Conservation (phyloP, 1,140 invertebrate species). For the Dreissena rostriformis region DNA sequence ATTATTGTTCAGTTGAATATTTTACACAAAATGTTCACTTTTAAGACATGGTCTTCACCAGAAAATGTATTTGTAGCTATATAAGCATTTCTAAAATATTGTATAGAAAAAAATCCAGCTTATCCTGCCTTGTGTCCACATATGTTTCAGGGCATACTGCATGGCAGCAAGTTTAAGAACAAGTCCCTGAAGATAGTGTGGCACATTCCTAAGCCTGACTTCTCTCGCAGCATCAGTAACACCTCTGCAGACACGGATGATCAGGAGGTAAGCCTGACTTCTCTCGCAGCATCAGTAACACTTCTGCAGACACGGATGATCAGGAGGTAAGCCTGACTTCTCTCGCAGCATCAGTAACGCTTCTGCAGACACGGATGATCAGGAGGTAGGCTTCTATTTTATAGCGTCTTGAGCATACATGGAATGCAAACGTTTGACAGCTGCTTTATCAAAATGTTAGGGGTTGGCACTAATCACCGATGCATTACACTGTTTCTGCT, state of each 20-base stretch:
- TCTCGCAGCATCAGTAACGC: slow-evolving; percentile 59
- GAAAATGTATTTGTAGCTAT: not conserved
- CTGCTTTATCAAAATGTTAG: too few relatives aligned
- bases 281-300: slow-evolving; percentile 59
- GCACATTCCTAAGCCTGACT: slow-evolving; percentile 75
- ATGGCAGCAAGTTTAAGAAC: slow-evolving; percentile 81
- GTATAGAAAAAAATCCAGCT: not conserved
- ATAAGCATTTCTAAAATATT: not conserved
- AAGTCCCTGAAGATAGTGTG: slow-evolving; percentile 79
- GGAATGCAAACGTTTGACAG: too few relatives aligned
- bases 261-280: slow-evolving; percentile 66
- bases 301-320: slow-evolving; percentile 58
- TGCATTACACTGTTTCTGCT: too few relatives aligned
- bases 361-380: slow-evolving; percentile 61
- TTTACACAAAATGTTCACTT: too few relatives aligned
- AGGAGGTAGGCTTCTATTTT: slow-evolving; percentile 53
- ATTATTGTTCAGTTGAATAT: too few relatives aligned
- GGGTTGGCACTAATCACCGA: too few relatives aligned
- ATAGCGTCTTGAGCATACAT: too few relatives aligned
- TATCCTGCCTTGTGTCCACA: not conserved
- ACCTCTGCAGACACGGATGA: slow-evolving; percentile 58
- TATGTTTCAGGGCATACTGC: slow-evolving; percentile 74
- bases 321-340: slow-evolving; percentile 68
- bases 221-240: slow-evolving; percentile 65
- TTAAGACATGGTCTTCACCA: not conserved